Conservation (phyloP, 2,113 vertebrate genomes). For the Ranitomeya imitator region DNA sequence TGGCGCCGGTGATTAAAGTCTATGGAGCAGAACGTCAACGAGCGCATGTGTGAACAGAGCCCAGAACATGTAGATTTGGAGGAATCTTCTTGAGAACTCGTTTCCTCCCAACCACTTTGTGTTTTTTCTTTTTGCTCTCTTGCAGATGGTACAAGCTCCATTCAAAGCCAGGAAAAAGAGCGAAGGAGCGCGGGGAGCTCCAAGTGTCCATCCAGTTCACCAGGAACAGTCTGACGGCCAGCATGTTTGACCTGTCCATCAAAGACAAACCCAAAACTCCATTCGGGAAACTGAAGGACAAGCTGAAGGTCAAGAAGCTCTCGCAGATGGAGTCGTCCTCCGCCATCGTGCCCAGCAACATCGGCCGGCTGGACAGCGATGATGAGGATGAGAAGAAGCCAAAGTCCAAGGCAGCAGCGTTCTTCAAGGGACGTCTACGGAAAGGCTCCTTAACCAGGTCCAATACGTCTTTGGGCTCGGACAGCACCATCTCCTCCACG, state of each 20-base stretch:
- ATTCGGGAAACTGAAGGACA: slow-evolving; percentile 90
- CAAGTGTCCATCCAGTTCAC: slow-evolving; percentile 90
- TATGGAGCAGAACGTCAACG: too few relatives aligned
- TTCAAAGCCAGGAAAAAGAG: slow-evolving; percentile 93
- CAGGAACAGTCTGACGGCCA: slow-evolving; percentile 88
- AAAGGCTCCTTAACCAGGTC: slow-evolving; percentile 91
- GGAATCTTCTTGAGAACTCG: too few relatives aligned
- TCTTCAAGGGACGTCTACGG: slow-evolving; percentile 84
- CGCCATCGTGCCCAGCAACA: slow-evolving; percentile 80
- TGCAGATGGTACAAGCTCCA: slow-evolving; percentile 90
- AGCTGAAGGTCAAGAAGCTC: slow-evolving; percentile 84
- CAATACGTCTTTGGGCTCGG: slow-evolving; percentile 89
- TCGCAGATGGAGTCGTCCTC: slow-evolving; percentile 82
- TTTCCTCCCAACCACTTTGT: not conserved
- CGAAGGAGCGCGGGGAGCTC: slow-evolving; percentile 94
- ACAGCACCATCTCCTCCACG: slow-evolving; percentile 91
- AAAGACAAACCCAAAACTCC: slow-evolving; percentile 90
- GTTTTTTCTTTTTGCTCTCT: not conserved
- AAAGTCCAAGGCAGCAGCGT: slow-evolving; percentile 87
- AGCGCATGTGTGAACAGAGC: too few relatives aligned
- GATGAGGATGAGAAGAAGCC: slow-evolving; percentile 81
- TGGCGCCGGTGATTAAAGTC: too few relatives aligned
- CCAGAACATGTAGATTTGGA: too few relatives aligned
- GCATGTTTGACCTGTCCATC: slow-evolving; percentile 95
- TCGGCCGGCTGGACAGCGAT: slow-evolving; percentile 79